Base-by-base conservation (phyloP, 37 sponge, comb jelly and placozoan genomes). In the Axinella damicornis region DNA sequence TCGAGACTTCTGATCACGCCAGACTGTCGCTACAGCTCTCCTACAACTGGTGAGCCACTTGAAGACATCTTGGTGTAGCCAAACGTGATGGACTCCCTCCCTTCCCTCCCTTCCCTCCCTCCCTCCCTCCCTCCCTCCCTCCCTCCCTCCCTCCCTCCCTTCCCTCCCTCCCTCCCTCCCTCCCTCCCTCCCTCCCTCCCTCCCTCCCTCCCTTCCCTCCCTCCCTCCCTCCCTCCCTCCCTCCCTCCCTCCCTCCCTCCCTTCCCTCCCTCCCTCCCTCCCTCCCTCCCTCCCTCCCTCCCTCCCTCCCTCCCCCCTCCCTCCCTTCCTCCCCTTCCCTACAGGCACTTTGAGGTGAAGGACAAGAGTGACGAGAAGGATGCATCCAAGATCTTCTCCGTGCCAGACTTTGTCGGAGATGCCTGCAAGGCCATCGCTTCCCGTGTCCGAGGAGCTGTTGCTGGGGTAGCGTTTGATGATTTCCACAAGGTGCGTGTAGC, bases 391-490 rank as follows among this genome's bases (percentile, higher is more conserved):
- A 93, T 99, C 34, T 99, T 99, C 85, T 96, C 99, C 34, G 99
- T 99, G 6, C 99, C 99, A 20, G 99, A 99, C 73, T 99, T 99
- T 85, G 96, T 96, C 31, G 99, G 99, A 14, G 99, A 99, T 79
- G 95, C 99, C 32, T 99, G 99, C 83, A 99, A 99, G 71, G 99
- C 99, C 68, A 97, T 99, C 73, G 99, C 99, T 69, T 99, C 99
- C 33, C 89, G 99, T 31, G 88, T 99, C 53, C 91, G 97, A 84
- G 99, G 99, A 74, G 94, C 97, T 33, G 99, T 99, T 4, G 99
- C 99, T 46, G 88, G 90, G 21, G 97, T 97, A 15, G 95, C 93
- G 85, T 99, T 99, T 80, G 99, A 99, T 37, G 99, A 99, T 83
- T 99, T 99, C 84, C 99, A 99, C 82, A 99, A 97, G 95, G 97